A percentile compares a stretch with the other conserved stretches of the same genome.
phyloP scores from a whole-genome alignment of 2,113 vertebrate species.

The Gymnarchus niloticus region DNA sequence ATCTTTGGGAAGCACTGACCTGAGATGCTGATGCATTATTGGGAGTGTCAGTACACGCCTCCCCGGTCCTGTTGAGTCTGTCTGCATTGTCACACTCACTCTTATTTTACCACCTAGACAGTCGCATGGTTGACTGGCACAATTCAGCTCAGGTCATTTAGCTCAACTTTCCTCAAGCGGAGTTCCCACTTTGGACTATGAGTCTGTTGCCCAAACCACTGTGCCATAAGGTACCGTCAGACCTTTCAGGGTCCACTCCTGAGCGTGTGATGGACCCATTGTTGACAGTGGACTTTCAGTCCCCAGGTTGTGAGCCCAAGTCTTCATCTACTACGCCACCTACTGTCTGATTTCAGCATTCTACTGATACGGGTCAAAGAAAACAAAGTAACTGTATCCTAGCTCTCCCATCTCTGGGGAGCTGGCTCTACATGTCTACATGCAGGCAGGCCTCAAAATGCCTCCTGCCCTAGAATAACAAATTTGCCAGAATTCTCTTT shows the following conservation, averaged over 20 bases:
- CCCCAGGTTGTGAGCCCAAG: not conserved
- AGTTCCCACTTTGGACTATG: not conserved
- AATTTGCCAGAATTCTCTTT: conserved; percentile 12
- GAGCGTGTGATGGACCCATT: too few species aligned
- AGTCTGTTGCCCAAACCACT: not conserved
- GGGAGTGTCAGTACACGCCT: too few species aligned
- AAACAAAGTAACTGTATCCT: not conserved
- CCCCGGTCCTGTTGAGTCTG: too few species aligned
- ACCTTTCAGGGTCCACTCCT: too few species aligned
- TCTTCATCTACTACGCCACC: not conserved
- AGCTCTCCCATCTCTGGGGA: not conserved
- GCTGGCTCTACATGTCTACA: not conserved
- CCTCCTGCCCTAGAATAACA: conserved; percentile 41
- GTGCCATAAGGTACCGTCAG: too few species aligned
- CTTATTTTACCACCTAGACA: not conserved
- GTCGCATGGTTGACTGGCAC: not conserved
- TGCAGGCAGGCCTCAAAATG: not conserved
- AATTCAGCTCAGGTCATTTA: not conserved
- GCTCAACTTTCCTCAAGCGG: not conserved
- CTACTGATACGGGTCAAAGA: not conserved
- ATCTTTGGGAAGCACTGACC: not conserved
- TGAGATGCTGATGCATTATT: not conserved
- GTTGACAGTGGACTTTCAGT: too few species aligned
- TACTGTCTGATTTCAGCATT: not conserved
- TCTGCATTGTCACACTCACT: too few species aligned